Evolutionary conservation across 2,888 invertebrate genomes (phyloP).

Genomic region (Drosophila pseudotalamancana): DNA sequence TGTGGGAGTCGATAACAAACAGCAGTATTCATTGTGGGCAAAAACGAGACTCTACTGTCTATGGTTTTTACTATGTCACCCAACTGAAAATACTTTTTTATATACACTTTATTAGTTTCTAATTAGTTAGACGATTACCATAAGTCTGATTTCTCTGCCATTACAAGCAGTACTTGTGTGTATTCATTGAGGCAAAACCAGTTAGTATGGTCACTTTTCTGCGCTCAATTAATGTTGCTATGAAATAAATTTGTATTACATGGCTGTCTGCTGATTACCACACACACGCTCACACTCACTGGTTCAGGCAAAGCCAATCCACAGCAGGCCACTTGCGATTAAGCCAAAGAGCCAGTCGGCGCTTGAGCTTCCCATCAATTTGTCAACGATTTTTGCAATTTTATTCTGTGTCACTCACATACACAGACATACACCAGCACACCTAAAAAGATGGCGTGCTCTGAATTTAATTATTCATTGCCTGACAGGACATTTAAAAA

Average conservation of each 20-base stretch:
- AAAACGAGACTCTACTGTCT: no score
- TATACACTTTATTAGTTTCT: no score
- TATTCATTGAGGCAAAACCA: no score
- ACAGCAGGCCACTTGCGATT: slow-evolving; percentile 51
- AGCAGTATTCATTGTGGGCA: no score
- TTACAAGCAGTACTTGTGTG: no score
- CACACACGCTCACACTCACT: slow-evolving; percentile 5
- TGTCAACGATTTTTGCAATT: slow-evolving; percentile 74
- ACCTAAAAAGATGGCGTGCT: slow-evolving; percentile 24
- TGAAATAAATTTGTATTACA: slow-evolving; percentile 70
- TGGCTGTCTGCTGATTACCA: slow-evolving; percentile 48
- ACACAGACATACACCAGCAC: slow-evolving; percentile 6
- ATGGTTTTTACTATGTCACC: no score
- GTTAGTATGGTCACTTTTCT: slow-evolving; percentile 57
- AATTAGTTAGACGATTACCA: no score
- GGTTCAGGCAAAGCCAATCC: slow-evolving; percentile 1
- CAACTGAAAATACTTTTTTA: no score
- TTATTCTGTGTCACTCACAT: slow-evolving; percentile 39
- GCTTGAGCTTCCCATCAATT: slow-evolving; percentile 51
- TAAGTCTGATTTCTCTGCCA: no score
- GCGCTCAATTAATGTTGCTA: slow-evolving; percentile 53
- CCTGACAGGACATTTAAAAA: slow-evolving; percentile 65
- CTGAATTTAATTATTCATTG: slow-evolving; percentile 60
- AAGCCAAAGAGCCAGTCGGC: slow-evolving; percentile 54
- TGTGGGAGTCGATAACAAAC: no score